These are phyloP conservation scores for Scelioninae gen. 1 DNA, from an alignment of 2,888 invertebrate genomes.

Conservation along the genomic window DNA sequence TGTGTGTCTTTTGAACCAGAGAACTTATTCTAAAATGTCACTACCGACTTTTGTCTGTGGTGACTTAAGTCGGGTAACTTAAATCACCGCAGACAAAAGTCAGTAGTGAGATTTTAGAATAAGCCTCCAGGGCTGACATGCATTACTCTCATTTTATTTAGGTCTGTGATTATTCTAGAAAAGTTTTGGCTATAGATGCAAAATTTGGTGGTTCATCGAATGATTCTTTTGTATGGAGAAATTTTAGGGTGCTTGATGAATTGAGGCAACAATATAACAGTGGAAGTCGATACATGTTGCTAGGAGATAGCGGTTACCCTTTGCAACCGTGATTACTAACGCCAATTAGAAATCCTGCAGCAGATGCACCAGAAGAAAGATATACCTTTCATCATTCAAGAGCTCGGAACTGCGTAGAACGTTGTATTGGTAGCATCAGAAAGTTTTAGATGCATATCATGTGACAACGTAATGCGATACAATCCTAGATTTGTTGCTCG, in stretches of 20 bases:
- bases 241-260: constrained; percentile 1
- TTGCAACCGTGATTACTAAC: constrained; percentile 10
- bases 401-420: background rate
- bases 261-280: background rate
- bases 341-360: constrained; percentile 9
- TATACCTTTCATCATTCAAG: background rate
- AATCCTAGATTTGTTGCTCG: constrained; percentile 2
- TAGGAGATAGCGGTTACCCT: constrained; percentile 10
- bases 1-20: too few relatives aligned
- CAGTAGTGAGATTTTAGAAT: too few relatives aligned
- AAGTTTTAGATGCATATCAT: background rate
- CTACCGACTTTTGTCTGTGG: too few relatives aligned
- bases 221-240: constrained; percentile 5
- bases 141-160: constrained; percentile 1
- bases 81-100: too few relatives aligned
- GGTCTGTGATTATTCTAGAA: background rate
- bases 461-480: constrained; percentile 5
- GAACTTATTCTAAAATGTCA: too few relatives aligned
- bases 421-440: constrained; percentile 4
- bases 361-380: constrained; percentile 2
- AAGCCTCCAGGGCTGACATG: background rate
- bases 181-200: constrained; percentile 1
- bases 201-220: constrained; percentile 3
- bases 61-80: too few relatives aligned
- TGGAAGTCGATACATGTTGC: constrained; percentile 13